Evolutionary conservation across 2,797 vertebrate species (phyloP).

Genomic region (Myiotriccus ornatus): DNA sequence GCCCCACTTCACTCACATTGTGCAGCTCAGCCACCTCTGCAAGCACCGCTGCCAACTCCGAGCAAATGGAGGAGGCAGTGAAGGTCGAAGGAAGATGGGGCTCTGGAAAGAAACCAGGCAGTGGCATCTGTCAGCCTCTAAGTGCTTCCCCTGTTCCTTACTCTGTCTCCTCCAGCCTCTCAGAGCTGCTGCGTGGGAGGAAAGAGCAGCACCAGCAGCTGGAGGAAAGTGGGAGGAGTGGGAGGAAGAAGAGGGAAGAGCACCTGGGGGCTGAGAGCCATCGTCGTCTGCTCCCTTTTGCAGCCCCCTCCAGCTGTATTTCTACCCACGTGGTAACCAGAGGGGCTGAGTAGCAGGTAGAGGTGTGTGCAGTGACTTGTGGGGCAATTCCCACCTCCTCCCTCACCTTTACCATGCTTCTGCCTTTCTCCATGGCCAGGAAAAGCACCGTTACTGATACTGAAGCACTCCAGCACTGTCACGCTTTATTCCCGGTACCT

Average conservation of each 20-base stretch:
- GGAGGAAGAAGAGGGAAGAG: constrained; percentile 59
- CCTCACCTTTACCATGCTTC: neutral
- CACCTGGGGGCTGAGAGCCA: constrained; percentile 40
- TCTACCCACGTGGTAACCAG: neutral
- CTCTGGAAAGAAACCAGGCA: constrained; percentile 21
- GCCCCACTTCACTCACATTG: rapidly evolving
- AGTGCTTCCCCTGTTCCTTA: constrained; percentile 37
- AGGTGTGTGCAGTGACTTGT: neutral
- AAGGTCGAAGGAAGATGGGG: neutral
- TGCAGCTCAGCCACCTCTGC: neutral
- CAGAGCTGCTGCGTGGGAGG: constrained; percentile 57
- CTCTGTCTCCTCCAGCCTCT: constrained; percentile 45
- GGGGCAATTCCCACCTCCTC: neutral
- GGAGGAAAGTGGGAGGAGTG: constrained; percentile 62
- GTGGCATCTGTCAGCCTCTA: constrained; percentile 33
- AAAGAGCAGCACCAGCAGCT: constrained; percentile 65
- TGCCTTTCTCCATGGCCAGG: neutral
- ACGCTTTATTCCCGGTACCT: neutral
- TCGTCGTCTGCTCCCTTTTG: neutral
- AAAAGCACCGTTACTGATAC: neutral
- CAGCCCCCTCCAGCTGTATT: neutral
- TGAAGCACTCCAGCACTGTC: neutral
- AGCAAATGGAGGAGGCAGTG: neutral
- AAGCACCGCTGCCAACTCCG: neutral
- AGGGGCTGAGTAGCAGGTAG: neutral